Evolutionary conservation across 2,113 vertebrate genomes (phyloP), one percentile per base, ranked within the genome.

Genomic region (Muntiacus reevesi): DNA sequence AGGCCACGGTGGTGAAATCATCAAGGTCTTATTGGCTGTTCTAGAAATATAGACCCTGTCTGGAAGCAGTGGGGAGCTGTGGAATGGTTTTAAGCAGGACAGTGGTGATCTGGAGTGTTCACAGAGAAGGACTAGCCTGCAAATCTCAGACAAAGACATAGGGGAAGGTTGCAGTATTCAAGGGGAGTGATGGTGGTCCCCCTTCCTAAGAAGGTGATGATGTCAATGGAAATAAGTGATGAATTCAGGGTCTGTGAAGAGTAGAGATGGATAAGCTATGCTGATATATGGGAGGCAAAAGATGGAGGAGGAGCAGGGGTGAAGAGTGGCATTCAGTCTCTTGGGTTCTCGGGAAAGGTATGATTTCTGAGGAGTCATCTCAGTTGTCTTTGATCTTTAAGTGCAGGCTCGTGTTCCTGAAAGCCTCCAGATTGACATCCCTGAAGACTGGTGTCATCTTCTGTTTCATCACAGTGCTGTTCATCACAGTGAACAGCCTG

Each of bases 351-450:
- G 52, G 62, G 60, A 89, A 54, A 85, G 67, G 57, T 54, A 14
- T 59, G 67, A 13, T 71, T 95, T 93, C 71, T 40, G 60, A 97
- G 89, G 81, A 87, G 78, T 89, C 45, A 50, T 81, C 71, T 93
- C 27, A 10, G 87, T 57, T 76, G 60, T 59, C 95, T 96, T 92
- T 96, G 96, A 88, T 94, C 79, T 92, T 11, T 90, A 96, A 97
- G 94, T 96, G 50, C 95, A 92, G 59, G 43, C 55, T 54, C 7
- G 17, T 33, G 67, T 67, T 96, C 64, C 92, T 95, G 55, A 97
- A 97, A 98, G 96, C 94, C 81, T 97, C 64, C n/a, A 33, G 82
- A 95, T 2, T 36, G 64, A 92, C 96, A 47, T 96, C 89, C 64
- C 78, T 62, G 64, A 96, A 90, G 96, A 85, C n/a, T 1, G 15